phyloP scores from a whole-genome alignment of 2,797 vertebrate genomes.

The Sebastes itinus region DNA sequence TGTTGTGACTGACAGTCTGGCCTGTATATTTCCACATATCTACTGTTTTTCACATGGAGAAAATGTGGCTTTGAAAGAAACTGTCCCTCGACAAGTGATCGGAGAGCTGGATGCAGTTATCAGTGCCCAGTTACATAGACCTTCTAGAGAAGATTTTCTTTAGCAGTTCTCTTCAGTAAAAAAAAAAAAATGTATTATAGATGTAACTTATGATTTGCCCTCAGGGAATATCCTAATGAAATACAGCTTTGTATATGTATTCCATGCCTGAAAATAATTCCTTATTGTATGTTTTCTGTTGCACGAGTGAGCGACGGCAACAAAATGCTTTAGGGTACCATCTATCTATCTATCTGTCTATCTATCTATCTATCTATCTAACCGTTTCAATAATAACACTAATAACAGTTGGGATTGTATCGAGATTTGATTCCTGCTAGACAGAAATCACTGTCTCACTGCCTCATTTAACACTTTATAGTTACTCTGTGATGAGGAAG shows the following conservation, averaged over 20 bases:
- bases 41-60: neutral
- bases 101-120: neutral
- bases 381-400: neutral
- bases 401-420: neutral
- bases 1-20: neutral
- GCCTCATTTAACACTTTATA: neutral
- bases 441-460: neutral
- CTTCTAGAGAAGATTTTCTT: neutral
- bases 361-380: neutral
- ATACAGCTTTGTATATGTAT: neutral
- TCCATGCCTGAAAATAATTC: neutral
- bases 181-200: neutral
- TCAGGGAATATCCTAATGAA: neutral
- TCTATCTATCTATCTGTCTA: neutral
- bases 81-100: neutral
- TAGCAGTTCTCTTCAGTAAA: neutral
- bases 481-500: neutral
- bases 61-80: neutral
- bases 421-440: neutral
- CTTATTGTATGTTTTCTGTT: neutral
- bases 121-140: constrained; percentile 2
- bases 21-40: neutral
- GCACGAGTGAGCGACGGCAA: too few relatives aligned
- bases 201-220: neutral
- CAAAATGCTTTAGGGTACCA: too few relatives aligned